Evolutionary conservation across 2,797 vertebrate species (phyloP), one percentile per base, ranked within the genome.

Genomic region (Jordanella pulchra): DNA sequence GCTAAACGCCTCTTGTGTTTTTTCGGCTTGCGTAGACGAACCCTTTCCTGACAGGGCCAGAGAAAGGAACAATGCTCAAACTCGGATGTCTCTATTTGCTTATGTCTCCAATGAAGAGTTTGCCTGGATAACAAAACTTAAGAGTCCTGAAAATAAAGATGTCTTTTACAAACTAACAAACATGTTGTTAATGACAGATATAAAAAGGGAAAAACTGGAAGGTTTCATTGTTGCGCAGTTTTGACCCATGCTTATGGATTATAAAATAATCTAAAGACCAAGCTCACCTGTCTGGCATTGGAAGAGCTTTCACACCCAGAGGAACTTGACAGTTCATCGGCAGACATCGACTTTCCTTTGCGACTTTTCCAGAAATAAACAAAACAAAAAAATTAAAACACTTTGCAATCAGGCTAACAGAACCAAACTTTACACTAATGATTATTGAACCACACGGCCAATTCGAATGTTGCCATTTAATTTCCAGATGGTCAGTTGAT

Each of bases 261-360:
- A 48, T 72, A 15, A 32, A 39, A 30, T 14, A 51, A 69, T 3
- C 55, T 0, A 25, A n/a, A 1, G 2, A 44, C 21, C 23, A 42
- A 44, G 35, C 10, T 85, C 94, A 95, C 94, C 85, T 94, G 89
- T 0, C 75, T 78, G 35, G 89, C 82, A 30, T 92, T 93, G 0
- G 91, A 86, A 0, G 94, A 94, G 79, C 84, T 91, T 14, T 95
- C 89, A 3, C 93, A 90, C 13, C 90, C 88, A 11, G 94, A 91
- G 0, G 93, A 93, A 76, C 86, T 91, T 54, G 93, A 92, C 69
- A 98, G 72, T 25, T 97, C 95, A 28, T 95, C 93, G 21, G 92
- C 84, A 1, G 97, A 97, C 72, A 92, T 86, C 50, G 94, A 93
- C 83, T 91, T 91, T 18, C 71, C 87, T 82, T 81, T 86, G 23